phyloP scores from a whole-genome alignment of 1,140 invertebrate species.

The Bathynomus jamesi region DNA sequence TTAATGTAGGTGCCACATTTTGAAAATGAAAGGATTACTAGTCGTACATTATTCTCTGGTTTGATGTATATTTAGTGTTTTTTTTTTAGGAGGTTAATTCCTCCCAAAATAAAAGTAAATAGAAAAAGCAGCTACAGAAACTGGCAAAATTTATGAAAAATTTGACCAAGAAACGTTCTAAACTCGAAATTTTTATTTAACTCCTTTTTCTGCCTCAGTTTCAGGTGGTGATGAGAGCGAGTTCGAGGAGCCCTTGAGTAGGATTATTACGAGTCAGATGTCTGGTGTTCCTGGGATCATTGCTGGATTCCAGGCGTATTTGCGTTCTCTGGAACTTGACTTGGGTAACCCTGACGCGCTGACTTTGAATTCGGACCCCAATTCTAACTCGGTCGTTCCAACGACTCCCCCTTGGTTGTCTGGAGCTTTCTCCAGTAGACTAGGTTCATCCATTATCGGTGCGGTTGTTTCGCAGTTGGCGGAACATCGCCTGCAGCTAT shows the following conservation, averaged over 20 bases:
- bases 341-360: constrained; percentile 26
- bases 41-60: too few relatives aligned
- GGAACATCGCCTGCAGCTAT: constrained; percentile 58
- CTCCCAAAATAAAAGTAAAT: too few relatives aligned
- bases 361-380: constrained; percentile 10
- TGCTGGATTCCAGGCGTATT: constrained; percentile 17
- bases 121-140: too few relatives aligned
- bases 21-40: too few relatives aligned
- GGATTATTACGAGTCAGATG: constrained; percentile 1
- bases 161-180: not conserved
- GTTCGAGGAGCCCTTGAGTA: not conserved
- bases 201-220: too few relatives aligned
- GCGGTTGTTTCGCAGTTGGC: constrained; percentile 63
- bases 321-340: constrained; percentile 22
- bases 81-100: too few relatives aligned
- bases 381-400: not conserved
- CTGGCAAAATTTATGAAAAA: too few relatives aligned
- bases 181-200: not conserved
- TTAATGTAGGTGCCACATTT: too few relatives aligned
- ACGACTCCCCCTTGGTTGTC: not conserved
- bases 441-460: constrained; percentile 62
- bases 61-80: too few relatives aligned
- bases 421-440: constrained; percentile 53
- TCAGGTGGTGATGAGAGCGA: not conserved
- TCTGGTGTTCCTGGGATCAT: constrained; percentile 19